phyloP scores from a whole-genome alignment of 2,888 invertebrate genomes.

The Chaitophorus viminalis region DNA sequence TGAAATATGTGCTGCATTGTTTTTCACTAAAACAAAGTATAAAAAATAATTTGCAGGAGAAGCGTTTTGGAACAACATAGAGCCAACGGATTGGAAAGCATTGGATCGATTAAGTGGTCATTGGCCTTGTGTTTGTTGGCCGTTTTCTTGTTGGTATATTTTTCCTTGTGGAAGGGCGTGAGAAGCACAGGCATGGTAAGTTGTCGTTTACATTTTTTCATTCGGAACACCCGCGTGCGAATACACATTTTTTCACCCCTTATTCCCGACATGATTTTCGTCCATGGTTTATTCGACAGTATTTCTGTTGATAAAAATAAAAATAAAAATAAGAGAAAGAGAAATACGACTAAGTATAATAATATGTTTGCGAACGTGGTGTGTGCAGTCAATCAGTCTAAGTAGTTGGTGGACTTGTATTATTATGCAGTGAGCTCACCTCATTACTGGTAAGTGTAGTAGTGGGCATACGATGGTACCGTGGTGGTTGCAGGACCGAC shows the following conservation, averaged over 20 bases:
- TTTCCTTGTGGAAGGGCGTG: slow-evolving; percentile 96
- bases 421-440: slow-evolving; percentile 55
- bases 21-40: background rate
- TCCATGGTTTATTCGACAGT: background rate
- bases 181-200: slow-evolving; percentile 90
- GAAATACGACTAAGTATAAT: slow-evolving; percentile 9
- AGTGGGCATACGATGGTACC: background rate
- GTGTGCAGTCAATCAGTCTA: slow-evolving; percentile 58
- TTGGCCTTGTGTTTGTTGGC: slow-evolving; percentile 89
- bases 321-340: background rate
- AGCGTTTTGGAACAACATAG: slow-evolving; percentile 86
- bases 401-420: slow-evolving; percentile 38
- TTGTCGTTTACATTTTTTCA: slow-evolving; percentile 38
- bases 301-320: slow-evolving; percentile 2
- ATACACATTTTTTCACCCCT: background rate
- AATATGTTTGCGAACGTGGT: slow-evolving; percentile 15
- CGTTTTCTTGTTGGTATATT: slow-evolving; percentile 93
- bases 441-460: slow-evolving; percentile 54
- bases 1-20: slow-evolving; percentile 9
- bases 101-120: slow-evolving; percentile 90
- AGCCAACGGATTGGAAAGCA: slow-evolving; percentile 83
- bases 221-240: background rate
- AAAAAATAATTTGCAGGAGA: slow-evolving; percentile 73
- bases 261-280: background rate
- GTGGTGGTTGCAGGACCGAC: background rate